Base-by-base conservation (phyloP, 2,113 vertebrate genomes). In the Epinephelus fuscoguttatus region DNA sequence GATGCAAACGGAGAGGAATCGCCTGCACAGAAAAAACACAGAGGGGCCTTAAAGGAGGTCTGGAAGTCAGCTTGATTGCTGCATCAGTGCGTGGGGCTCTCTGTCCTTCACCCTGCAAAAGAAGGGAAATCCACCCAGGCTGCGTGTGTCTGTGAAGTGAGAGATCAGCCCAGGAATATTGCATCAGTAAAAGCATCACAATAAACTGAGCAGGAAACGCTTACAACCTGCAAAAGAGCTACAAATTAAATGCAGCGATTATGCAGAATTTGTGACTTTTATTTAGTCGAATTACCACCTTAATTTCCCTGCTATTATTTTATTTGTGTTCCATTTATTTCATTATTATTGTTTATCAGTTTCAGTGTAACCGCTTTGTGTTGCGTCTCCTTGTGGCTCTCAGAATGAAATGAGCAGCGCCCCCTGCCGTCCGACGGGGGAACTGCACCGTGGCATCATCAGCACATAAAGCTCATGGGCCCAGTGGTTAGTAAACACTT, bases 341-440 rank as follows among this genome's bases (percentile, higher is more conserved):
- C 4, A 19, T 71, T 70, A 57, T 70, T 45, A 13, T 71, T 55
- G 61, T 75, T 75, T 61, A 13, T 72, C 23, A 13, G 3, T 84
- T 53, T 71, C 77, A 71, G 23, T 53, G 23, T 3, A 78, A 42
- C 25, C 50, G 42, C 75, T 55, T 37, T 42, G 67, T 52, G 33
- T 23, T 1, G 55, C 13, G 19, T 19, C 60, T 18, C 7, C 30
- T 37, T 9, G 3, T 37, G 50, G 23, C 23, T 81, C 61, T 62
- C 82, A 88, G 79, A 88, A 72, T 63, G 90, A 93, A 93, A 89
- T 25, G 84, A 92, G 84, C 90, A 94, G 94, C 92, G 93, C 72
- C 96, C 94, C 94, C 96, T 95, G 53, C 91, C 84, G 96, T 73
- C 73, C 78, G 1, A 2, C 21, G 1, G 1, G 12, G 59, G 33